Evolutionary conservation across 2,113 vertebrate genomes (phyloP).

Genomic region (Rhadina sibilatrix): DNA sequence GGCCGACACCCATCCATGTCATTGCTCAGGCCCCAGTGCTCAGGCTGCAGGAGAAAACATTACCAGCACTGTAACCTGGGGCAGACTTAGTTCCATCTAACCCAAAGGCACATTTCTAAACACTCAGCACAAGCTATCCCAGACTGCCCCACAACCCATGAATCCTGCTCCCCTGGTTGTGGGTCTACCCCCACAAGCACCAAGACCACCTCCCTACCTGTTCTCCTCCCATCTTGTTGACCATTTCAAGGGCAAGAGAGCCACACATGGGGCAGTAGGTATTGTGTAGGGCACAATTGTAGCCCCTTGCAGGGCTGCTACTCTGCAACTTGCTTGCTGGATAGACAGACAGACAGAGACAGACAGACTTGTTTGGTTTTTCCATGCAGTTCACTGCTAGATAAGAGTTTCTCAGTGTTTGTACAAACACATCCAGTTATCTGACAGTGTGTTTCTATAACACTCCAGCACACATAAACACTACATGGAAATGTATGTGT

Average conservation of each 20-base stretch:
- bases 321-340: background rate
- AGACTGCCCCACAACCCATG: background rate
- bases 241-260: background rate
- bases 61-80: background rate
- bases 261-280: rapidly evolving
- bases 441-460: background rate
- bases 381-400: background rate
- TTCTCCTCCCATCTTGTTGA: background rate
- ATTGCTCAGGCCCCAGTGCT: conserved; percentile 96
- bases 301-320: background rate
- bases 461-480: background rate
- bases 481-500: background rate
- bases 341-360: background rate
- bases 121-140: background rate
- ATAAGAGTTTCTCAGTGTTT: conserved; percentile 17
- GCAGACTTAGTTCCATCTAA: background rate
- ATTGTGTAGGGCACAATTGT: background rate
- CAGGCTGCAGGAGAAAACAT: conserved; percentile 75
- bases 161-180: background rate
- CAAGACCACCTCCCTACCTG: background rate
- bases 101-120: background rate
- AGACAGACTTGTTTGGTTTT: background rate
- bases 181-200: background rate
- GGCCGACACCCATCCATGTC: conserved; percentile 94
- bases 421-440: conserved; percentile 22